A percentile compares a stretch with the other conserved stretches of the same genome.
These are phyloP conservation scores for Nothura maculosa DNA, from an alignment of 2,797 vertebrate genomes.

Conservation along the genomic window DNA sequence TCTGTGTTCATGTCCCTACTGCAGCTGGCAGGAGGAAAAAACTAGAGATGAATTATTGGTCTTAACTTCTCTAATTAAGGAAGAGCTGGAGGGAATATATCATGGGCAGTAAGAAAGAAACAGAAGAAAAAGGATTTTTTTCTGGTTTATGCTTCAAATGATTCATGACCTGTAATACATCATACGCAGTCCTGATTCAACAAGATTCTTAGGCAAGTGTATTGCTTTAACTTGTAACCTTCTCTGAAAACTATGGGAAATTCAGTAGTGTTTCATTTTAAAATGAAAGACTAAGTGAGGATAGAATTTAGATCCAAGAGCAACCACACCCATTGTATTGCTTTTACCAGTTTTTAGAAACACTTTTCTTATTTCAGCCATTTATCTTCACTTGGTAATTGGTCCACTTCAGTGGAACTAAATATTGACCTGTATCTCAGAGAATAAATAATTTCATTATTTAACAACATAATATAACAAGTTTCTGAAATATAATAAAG, in stretches of 20 bases:
- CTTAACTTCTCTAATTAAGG: constrained; percentile 67
- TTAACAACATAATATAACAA: background rate
- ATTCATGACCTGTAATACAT: constrained; percentile 47
- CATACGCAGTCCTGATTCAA: constrained; percentile 18
- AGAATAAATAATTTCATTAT: background rate
- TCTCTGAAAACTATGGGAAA: constrained; percentile 22
- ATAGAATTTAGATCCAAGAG: background rate
- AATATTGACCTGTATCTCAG: background rate
- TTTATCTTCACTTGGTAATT: background rate
- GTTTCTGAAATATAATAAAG: background rate
- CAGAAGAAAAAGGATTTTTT: background rate
- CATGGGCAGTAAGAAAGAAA: constrained; percentile 35
- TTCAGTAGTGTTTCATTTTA: background rate
- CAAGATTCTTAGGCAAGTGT: constrained; percentile 35
- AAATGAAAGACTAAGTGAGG: background rate
- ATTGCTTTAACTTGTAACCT: constrained; percentile 66
- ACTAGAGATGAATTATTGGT: constrained; percentile 53
- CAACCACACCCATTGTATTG: background rate
- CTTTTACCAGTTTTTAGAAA: background rate
- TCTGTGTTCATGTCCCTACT: background rate
- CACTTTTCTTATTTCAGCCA: background rate
- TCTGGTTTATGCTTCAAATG: constrained; percentile 53
- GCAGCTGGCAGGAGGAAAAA: constrained; percentile 8
- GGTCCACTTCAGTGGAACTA: background rate
- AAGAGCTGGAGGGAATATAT: constrained; percentile 54